phyloP scores from a whole-genome alignment of 2,888 invertebrate species.

The Molanna angustata region DNA sequence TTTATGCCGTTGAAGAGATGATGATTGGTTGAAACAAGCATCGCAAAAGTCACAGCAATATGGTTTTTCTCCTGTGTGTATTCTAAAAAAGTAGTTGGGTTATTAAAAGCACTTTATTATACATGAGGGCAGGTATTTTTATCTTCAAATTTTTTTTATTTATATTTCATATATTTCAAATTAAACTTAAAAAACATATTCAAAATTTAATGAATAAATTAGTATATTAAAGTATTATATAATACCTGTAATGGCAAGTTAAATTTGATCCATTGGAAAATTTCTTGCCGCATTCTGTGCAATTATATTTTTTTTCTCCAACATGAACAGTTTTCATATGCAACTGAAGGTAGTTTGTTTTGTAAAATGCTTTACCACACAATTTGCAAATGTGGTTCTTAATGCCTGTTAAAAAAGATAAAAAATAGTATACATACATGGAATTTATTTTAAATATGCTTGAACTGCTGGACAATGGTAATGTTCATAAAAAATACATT shows the following conservation, averaged over 20 bases:
- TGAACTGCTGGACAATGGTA: no score
- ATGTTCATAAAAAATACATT: no score
- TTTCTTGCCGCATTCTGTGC: conserved; percentile 31
- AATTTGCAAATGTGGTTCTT: conserved; percentile 32
- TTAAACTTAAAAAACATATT: no score
- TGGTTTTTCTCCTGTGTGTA: conserved; percentile 34
- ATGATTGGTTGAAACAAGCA: conserved; percentile 33
- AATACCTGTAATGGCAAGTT: conserved; percentile 31
- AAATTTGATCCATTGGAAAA: conserved; percentile 34
- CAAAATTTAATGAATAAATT: not conserved
- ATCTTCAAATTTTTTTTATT: no score
- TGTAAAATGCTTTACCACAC: conserved; percentile 33
- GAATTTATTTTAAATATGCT: no score
- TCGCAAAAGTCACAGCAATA: conserved; percentile 28
- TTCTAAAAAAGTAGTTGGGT: conserved; percentile 17
- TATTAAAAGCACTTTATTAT: no score
- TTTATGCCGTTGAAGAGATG: conserved; percentile 30
- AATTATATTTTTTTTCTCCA: conserved; percentile 31
- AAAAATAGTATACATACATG: no score
- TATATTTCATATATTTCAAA: no score
- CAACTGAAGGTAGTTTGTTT: conserved; percentile 32
- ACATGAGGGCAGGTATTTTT: no score
- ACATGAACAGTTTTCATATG: conserved; percentile 32
- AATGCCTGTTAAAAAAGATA: conserved; percentile 16
- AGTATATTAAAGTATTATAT: not conserved